Percentiles rank a stretch among this genome's conserved stretches.
Conservation (phyloP, 2,888 invertebrate species). For the Serripes groenlandicus region DNA sequence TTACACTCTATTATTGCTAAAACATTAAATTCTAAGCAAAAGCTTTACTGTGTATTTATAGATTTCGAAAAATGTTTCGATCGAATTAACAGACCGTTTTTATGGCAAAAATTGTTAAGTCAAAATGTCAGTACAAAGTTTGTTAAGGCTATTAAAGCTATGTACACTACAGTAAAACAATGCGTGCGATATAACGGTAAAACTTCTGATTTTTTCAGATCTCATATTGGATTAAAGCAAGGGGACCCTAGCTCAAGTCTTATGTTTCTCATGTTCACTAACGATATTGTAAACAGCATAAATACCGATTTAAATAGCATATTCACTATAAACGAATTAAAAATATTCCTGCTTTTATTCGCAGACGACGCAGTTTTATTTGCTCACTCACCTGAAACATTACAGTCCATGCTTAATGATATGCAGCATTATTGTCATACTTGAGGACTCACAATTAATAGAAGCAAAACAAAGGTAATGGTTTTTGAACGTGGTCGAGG, state of each 20-base stretch:
- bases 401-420: constrained; percentile 22
- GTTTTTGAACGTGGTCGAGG: constrained; percentile 17
- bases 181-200: not conserved
- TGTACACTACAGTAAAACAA: constrained; percentile 12
- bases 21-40: not conserved
- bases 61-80: constrained; percentile 15
- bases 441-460: constrained; percentile 16
- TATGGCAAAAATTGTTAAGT: not conserved
- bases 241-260: constrained; percentile 15
- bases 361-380: constrained; percentile 32
- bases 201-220: not conserved
- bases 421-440: constrained; percentile 3
- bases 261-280: constrained; percentile 7
- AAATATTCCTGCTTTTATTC: constrained; percentile 13
- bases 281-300: constrained; percentile 14
- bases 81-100: not conserved
- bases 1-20: constrained; percentile 20
- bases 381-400: not conserved
- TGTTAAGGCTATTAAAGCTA: not conserved
- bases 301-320: constrained; percentile 14
- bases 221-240: constrained; percentile 20
- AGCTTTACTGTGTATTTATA: constrained; percentile 10
- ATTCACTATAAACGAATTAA: constrained; percentile 9
- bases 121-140: constrained; percentile 13
- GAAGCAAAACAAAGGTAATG: constrained; percentile 13